Evolutionary conservation across 2,888 invertebrate genomes (phyloP), one percentile per base, ranked within the genome.

Genomic region (Gnatocerus cornutus): DNA sequence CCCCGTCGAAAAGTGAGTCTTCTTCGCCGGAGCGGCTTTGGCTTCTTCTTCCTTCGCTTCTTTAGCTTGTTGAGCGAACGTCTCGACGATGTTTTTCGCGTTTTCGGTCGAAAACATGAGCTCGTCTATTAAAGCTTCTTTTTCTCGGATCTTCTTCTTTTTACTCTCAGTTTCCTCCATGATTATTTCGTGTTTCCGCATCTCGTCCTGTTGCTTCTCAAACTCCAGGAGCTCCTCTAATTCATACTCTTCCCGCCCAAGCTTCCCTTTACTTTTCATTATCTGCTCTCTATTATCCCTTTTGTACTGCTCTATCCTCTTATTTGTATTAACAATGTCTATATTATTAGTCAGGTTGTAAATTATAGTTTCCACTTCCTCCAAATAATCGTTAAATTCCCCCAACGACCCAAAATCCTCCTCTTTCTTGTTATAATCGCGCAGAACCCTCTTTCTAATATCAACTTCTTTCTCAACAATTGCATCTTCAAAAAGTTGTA

Each of bases 401-500:
- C 90, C 86, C 64, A 97, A 84, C 0, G 91, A 87, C 0, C 86
- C 83, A 83, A 99, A 99, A 84, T 99, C 99, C 74, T 97, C 96
- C 83, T 97, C 96, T 81, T 93, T 96, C 81, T 98, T 97, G 81
- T 98, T 98, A 81, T 93, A 99, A 84, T 98, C 96, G 76, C 92
- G 90, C 8, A 97, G 86, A 14, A 99, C 91, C 75, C 93, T 88
- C 82, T 94, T 94, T 29, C 99, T 88, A 71, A 99, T 97, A 80
- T 98, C 97, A 6, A 98, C 93, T 87, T 99, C 99, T 83, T 98
- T 98, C 85, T 99, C 99, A 0, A 99, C 95, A 86, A 90, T 89
- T 0, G 98, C 89, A 87, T 99, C 98, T 87, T 99, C 99, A 82
- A 99, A 99, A 12, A 98, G 87, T 82, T 99, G 99, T 3, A 97